These are phyloP conservation scores for Corythaeola cristata DNA, from an alignment of 2,113 vertebrate genomes.

Conservation along the genomic window DNA sequence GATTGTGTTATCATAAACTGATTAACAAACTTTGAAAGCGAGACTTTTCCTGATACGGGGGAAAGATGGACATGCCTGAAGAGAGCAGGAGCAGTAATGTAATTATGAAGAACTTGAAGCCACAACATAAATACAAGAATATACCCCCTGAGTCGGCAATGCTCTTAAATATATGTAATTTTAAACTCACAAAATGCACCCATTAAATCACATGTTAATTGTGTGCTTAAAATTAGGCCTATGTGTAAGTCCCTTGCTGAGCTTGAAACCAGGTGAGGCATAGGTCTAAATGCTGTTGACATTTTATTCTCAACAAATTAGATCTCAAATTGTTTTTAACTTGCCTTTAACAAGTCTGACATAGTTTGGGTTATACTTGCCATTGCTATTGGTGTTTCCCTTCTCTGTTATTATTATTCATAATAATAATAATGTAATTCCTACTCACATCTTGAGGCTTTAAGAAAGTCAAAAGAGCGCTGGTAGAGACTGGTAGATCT, in stretches of 20 bases:
- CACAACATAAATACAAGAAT: neutral
- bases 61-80: neutral
- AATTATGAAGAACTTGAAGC: neutral
- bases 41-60: neutral
- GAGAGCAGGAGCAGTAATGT: neutral
- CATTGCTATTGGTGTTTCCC: neutral
- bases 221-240: neutral
- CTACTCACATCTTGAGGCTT: neutral
- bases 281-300: neutral
- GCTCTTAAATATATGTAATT: neutral
- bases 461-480: neutral
- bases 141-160: neutral
- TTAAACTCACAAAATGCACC: neutral
- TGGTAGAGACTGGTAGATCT: neutral
- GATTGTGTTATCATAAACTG: neutral
- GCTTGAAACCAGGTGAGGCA: neutral
- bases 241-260: neutral
- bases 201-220: neutral
- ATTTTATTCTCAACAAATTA: neutral
- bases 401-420: neutral
- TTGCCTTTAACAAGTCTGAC: neutral
- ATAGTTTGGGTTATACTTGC: neutral
- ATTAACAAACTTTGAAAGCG: slow-evolving; percentile 8
- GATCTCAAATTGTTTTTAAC: neutral
- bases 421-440: neutral